phyloP scores from a whole-genome alignment of 2,113 vertebrate species.

The Galbula dea region DNA sequence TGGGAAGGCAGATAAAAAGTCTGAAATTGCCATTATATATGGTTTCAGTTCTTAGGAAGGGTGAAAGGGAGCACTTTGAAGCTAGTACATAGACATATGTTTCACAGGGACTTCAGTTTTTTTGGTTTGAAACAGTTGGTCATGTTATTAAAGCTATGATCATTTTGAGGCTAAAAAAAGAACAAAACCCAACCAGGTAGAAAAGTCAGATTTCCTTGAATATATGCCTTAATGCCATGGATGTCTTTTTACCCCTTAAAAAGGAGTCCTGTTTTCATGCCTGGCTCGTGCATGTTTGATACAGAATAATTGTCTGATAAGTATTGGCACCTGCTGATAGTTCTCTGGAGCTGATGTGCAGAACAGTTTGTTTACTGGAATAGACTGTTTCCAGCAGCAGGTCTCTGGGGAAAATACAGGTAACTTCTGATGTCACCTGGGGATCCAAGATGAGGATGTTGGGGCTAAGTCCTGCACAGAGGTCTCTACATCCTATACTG shows the following conservation, averaged over 20 bases:
- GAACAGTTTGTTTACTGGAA: not conserved
- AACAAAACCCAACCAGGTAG: not conserved
- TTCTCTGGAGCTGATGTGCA: not conserved
- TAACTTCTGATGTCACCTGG: not conserved
- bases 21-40: conserved; percentile 34
- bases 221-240: not conserved
- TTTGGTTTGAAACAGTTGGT: conserved; percentile 26
- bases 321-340: not conserved
- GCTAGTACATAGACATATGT: conserved; percentile 32
- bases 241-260: not conserved
- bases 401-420: not conserved
- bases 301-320: not conserved
- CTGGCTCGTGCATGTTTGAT: not conserved
- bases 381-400: not conserved
- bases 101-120: conserved; percentile 24
- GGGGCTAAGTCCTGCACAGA: not conserved
- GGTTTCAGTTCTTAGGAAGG: conserved; percentile 19
- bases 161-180: not conserved
- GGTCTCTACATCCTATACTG: not conserved
- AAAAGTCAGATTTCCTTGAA: not conserved
- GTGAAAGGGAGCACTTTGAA: conserved; percentile 56
- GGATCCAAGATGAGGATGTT: not conserved
- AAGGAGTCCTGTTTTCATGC: not conserved
- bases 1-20: conserved; percentile 45
- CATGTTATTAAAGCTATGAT: not conserved